Base-by-base conservation (phyloP, 2,888 invertebrate species). In the Agonum fuliginosum region DNA sequence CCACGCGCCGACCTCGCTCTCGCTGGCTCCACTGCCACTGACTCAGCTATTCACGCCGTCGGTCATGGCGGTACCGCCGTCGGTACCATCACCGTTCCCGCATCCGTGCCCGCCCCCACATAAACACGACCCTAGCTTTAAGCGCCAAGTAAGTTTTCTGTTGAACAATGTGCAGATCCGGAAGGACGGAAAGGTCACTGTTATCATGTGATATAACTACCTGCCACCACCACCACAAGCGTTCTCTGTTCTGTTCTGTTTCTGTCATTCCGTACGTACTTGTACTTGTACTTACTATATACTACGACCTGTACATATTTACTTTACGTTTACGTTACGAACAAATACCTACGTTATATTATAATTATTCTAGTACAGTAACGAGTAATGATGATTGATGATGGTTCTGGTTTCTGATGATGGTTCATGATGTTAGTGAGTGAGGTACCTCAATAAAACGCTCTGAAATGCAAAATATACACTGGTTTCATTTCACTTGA, bases 141-240 rank as follows among this genome's bases (percentile, higher is more conserved):
- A 93, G 90, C 91, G 93, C 88, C 93, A 93, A 93, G 93, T 93
- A 93, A 93, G 93, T 93, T 92, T 92, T 90, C 91, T 92, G 91
- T 91, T 92, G 89, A 91, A 93, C 92, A 91, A 93, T 91, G 92
- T 92, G 88, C 92, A 91, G 89, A 91, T 92, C 90, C 91, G 91
- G 89, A 92, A 91, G 90, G 92, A 92, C 89, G 92, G 91, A 83
- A 88, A 89, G 84, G 86, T 86, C 87, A 88, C 85, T 82, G 84
- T 86, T 81, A 79, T 81, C 79, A 81, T 81, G 81, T 82, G 80
- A 81, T 34, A 20, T 51, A 34, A 34, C 8, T 65, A 75, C 51
- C 51, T 51, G 51, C 71, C 51, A 71, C 48, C 51, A 71, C 48
- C 51, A 51, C 30, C 71, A 51, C 51, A 48, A 34, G 30, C 72